Evolutionary conservation across 2,113 vertebrate species (phyloP).

Genomic region (Castor canadensis): DNA sequence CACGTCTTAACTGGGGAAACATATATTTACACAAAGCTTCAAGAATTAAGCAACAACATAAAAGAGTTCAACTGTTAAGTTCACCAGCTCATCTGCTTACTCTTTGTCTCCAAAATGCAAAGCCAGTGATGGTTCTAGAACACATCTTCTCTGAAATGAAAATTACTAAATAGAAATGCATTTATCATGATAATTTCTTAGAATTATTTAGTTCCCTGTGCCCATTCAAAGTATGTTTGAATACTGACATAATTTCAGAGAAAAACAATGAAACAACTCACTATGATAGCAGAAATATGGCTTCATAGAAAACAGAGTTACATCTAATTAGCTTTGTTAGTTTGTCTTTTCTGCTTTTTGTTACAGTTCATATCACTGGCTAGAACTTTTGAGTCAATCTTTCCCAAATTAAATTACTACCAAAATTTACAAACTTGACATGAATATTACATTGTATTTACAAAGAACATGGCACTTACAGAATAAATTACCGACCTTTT

Average conservation of each 20-base stretch:
- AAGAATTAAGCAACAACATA: constrained; percentile 62
- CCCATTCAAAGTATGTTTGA: constrained; percentile 55
- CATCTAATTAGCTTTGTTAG: constrained; percentile 65
- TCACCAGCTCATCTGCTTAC: constrained; percentile 56
- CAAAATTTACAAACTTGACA: constrained; percentile 84
- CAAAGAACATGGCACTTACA: constrained; percentile 96
- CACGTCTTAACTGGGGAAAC: constrained; percentile 49
- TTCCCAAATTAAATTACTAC: constrained; percentile 81
- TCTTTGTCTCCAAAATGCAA: constrained; percentile 68
- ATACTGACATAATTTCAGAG: constrained; percentile 65
- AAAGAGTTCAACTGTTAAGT: constrained; percentile 48
- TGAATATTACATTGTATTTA: constrained; percentile 88
- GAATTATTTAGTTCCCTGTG: constrained; percentile 49
- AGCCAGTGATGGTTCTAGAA: constrained; percentile 35
- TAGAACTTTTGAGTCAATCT: constrained; percentile 74
- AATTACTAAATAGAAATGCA: constrained; percentile 60
- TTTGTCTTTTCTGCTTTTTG: constrained; percentile 68
- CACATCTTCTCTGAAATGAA: constrained; percentile 55
- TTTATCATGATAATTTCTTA: constrained; percentile 56
- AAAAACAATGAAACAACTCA: constrained; percentile 67
- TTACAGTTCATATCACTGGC: constrained; percentile 76
- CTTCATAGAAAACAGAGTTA: constrained; percentile 82
- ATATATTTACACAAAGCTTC: constrained; percentile 58
- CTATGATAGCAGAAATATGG: constrained; percentile 79
- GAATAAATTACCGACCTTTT: constrained; percentile 88